Evolutionary conservation across 2,797 vertebrate genomes (phyloP).

Genomic region (Acrocephalus scirpaceus): DNA sequence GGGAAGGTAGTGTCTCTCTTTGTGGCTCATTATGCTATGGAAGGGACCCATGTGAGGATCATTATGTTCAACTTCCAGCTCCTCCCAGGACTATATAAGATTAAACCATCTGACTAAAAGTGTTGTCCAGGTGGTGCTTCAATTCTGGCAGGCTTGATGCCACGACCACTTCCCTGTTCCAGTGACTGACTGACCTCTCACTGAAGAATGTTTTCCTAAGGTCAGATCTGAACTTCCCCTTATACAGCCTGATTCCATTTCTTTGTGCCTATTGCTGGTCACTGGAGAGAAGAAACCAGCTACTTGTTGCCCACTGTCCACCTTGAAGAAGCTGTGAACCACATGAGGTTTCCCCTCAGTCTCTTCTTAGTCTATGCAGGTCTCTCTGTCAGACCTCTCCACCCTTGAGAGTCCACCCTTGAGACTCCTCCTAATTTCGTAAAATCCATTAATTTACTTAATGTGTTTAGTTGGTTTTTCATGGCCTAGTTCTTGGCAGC

Average conservation of each 20-base stretch:
- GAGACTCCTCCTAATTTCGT: background rate
- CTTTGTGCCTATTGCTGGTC: background rate
- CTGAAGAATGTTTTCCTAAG: background rate
- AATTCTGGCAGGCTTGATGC: background rate
- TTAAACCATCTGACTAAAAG: background rate
- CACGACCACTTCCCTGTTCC: background rate
- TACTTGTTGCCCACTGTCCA: accelerated
- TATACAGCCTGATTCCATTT: background rate
- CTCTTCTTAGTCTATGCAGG: background rate
- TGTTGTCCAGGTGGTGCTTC: background rate
- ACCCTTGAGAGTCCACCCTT: background rate
- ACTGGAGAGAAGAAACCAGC: background rate
- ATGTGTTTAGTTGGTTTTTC: background rate
- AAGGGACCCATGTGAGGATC: background rate
- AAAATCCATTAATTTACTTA: background rate
- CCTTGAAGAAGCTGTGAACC: background rate
- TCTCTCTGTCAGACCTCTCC: background rate
- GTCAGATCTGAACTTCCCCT: background rate
- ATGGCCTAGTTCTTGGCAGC: background rate
- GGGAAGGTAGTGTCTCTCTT: background rate
- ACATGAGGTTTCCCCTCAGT: background rate
- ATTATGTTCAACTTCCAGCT: background rate
- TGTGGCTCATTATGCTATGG: background rate
- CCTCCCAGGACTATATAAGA: background rate
- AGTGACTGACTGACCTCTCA: background rate